Base-by-base conservation (phyloP, 2,113 vertebrate genomes). In the Tragelaphus imberbis region DNA sequence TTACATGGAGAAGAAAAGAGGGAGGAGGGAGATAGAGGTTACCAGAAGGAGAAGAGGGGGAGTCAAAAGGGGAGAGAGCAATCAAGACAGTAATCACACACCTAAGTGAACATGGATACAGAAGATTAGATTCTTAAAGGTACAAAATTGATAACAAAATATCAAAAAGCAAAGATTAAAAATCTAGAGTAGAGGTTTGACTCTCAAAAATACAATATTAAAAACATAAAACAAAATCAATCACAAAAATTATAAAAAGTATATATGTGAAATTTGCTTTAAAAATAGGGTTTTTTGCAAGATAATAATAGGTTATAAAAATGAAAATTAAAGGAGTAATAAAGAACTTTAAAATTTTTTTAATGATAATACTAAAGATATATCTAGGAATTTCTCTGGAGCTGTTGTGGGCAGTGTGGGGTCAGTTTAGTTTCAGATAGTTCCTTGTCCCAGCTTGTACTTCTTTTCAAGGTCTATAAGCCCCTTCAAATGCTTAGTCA, bases 271-370 rank as follows among this genome's bases (percentile, higher is more conserved):
- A 68, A 36, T 68, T 68, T 68, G 65, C 8, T 68, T 68, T 68
- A 36, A 36, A 68, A 68, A 68, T 68, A 11, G 65, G n/a, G 0
- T 36, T 56, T 65, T 36, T 68, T 11, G 16, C 65, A 36, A 36
- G n/a, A 33, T 5, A 68, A 36, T 65, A 63, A 28, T 63, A 65
- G 61, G 30, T 65, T 65, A 65, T 65, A 65, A 65, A 65, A 33
- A 65, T 68, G 65, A 68, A 36, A 68, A 68, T 21, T 68, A 68
- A 36, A 68, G 17, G 17, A 68, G 15, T 36, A 68, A 36, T 68
- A 36, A 21, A 36, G 17, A 36, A 21, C n/a, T 36, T 68, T 21
- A 68, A 68, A 11, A 0, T 0, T 11, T n/a, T n/a, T 58, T 0
- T 10, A 65, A 11, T 36, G 33, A 21, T 36, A 68, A 36, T 68